Conservation (phyloP, 2,888 invertebrate species). For the Alviniconcha strummeri region DNA sequence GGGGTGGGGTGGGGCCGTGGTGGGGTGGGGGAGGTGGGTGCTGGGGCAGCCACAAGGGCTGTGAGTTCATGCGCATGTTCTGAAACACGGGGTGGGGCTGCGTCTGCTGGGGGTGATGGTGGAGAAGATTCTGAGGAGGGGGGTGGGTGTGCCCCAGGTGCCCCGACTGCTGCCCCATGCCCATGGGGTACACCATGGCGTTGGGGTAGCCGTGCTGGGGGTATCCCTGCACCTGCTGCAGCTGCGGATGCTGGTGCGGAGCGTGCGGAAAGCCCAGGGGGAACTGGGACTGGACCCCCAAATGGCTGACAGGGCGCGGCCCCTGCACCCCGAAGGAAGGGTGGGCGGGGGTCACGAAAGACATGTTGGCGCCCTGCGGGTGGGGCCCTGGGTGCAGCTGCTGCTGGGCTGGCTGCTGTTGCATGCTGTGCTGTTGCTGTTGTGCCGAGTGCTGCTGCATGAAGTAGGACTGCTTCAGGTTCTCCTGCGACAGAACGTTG, state of each 20-base stretch:
- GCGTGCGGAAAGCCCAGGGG: slow-evolving; percentile 15
- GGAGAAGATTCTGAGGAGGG: background rate
- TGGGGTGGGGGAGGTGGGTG: slow-evolving; percentile 22
- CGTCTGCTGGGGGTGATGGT: slow-evolving; percentile 14
- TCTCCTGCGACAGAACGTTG: slow-evolving; percentile 22
- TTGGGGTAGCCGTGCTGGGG: slow-evolving; percentile 21
- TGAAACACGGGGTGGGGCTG: slow-evolving; percentile 28
- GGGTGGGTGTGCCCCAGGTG: slow-evolving; percentile 14
- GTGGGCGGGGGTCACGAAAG: slow-evolving; percentile 2
- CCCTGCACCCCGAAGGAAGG: background rate
- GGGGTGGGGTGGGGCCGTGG: slow-evolving; percentile 22
- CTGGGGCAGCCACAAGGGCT: slow-evolving; percentile 20
- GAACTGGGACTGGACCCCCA: slow-evolving; percentile 25
- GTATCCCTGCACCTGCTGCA: slow-evolving; percentile 9
- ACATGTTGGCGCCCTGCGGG: slow-evolving; percentile 7
- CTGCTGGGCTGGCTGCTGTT: background rate
- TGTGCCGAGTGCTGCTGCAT: slow-evolving; percentile 29
- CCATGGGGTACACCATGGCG: slow-evolving; percentile 30
- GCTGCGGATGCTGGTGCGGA: slow-evolving; percentile 9
- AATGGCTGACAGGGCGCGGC: slow-evolving; percentile 7
- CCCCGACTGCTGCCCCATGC: slow-evolving; percentile 7
- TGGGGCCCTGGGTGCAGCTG: slow-evolving; percentile 15
- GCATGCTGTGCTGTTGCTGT: background rate
- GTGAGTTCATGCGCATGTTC: slow-evolving; percentile 28
- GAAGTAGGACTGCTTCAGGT: slow-evolving; percentile 27